A percentile compares a stretch with the other conserved stretches of the same genome.
Evolutionary conservation across 2,113 vertebrate genomes (phyloP).

Genomic region (Gymnarchus niloticus): DNA sequence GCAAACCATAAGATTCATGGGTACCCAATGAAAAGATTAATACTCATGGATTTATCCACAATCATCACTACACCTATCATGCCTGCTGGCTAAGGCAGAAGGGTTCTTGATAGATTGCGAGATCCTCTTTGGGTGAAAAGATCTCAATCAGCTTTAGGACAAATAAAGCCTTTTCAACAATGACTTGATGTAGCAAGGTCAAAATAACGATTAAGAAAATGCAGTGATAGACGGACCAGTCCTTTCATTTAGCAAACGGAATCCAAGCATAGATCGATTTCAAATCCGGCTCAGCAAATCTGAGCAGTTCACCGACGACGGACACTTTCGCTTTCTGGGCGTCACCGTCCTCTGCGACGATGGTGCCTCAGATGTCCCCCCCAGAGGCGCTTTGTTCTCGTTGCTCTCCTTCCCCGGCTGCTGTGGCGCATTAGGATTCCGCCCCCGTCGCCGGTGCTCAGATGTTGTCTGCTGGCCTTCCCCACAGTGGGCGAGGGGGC

Average conservation of each 20-base stretch:
- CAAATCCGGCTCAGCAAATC: not conserved
- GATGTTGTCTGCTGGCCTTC: conserved; percentile 14
- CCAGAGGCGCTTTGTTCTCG: not conserved
- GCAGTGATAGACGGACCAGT: too few relatives aligned
- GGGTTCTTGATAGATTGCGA: not conserved
- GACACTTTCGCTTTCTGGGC: not conserved
- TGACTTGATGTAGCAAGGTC: not conserved
- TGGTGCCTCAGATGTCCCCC: not conserved
- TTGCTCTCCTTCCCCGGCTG: not conserved
- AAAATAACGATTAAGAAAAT: not conserved
- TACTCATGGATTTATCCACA: not conserved
- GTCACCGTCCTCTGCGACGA: not conserved
- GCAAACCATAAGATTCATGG: not conserved
- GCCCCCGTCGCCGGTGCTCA: conserved; percentile 12
- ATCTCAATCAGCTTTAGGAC: not conserved
- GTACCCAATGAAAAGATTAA: not conserved
- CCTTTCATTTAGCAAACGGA: too few relatives aligned
- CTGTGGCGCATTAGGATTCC: conserved; percentile 20
- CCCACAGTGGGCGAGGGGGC: not conserved
- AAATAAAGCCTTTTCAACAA: not conserved
- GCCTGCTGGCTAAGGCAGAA: not conserved
- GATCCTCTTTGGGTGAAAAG: not conserved
- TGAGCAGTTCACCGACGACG: not conserved
- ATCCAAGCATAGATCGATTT: not conserved
- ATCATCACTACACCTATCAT: not conserved